A percentile compares a stretch with the other conserved stretches of the same genome.
These are phyloP conservation scores for Gorsachius magnificus DNA, from an alignment of 2,797 vertebrate genomes.

Conservation along the genomic window DNA sequence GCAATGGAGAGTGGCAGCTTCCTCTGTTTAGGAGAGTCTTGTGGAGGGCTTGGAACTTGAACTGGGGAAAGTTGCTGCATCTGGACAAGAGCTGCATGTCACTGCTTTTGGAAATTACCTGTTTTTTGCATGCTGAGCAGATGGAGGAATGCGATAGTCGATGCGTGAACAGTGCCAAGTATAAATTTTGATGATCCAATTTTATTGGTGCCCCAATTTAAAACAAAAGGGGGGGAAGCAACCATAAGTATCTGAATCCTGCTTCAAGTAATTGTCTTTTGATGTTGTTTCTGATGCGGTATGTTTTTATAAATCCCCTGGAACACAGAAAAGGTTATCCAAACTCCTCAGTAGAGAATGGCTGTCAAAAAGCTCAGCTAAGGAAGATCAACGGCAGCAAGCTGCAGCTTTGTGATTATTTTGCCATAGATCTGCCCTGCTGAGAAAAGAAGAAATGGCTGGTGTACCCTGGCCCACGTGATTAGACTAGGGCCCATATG, in stretches of 20 bases:
- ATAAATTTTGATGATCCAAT: not conserved
- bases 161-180: not conserved
- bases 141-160: not conserved
- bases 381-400: not conserved
- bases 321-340: not conserved
- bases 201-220: not conserved
- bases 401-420: not conserved
- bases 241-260: not conserved
- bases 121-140: not conserved
- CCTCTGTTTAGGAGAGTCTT: not conserved
- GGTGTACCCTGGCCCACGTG: not conserved
- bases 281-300: not conserved
- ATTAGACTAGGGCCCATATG: not conserved
- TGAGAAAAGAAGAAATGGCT: not conserved
- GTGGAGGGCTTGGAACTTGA: not conserved
- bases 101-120: not conserved
- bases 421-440: not conserved
- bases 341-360: not conserved
- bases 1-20: not conserved
- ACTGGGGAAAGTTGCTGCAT: not conserved
- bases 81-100: not conserved
- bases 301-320: not conserved
- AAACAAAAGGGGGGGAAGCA: not conserved
- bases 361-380: not conserved
- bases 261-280: not conserved